Evolutionary conservation across 2,888 invertebrate genomes (phyloP).

Genomic region (Girardia tigrina): DNA sequence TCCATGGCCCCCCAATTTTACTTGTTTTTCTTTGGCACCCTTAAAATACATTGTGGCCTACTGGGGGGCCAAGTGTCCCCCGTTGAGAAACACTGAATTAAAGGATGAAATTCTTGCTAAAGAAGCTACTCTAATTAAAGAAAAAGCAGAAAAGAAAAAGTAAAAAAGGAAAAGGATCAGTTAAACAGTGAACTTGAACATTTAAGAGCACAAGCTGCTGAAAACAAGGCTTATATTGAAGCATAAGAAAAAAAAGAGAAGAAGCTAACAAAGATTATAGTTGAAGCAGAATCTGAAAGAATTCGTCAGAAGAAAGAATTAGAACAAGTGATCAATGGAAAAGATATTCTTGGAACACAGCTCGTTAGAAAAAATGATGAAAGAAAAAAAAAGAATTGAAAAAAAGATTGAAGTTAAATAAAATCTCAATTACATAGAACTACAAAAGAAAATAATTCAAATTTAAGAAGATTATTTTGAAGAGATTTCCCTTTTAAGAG

Average conservation of each 20-base stretch:
- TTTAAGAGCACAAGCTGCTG: slow-evolving; percentile 55
- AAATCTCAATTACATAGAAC: too few relatives aligned
- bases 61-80: too few relatives aligned
- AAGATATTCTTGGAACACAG: slow-evolving; percentile 69
- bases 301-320: slow-evolving; percentile 61
- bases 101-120: slow-evolving; percentile 67
- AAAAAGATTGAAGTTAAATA: too few relatives aligned
- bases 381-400: too few relatives aligned
- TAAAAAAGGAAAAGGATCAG: slow-evolving; percentile 60
- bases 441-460: too few relatives aligned
- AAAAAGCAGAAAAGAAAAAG: slow-evolving; percentile 57
- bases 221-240: slow-evolving; percentile 58
- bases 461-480: too few relatives aligned
- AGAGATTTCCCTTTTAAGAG: too few relatives aligned
- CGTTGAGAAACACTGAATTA: too few relatives aligned
- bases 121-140: slow-evolving; percentile 60
- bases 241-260: slow-evolving; percentile 59
- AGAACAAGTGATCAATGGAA: slow-evolving; percentile 54
- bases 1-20: too few relatives aligned
- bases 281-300: slow-evolving; percentile 61
- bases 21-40: too few relatives aligned
- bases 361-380: slow-evolving; percentile 71
- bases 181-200: slow-evolving; percentile 57
- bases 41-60: too few relatives aligned
- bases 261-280: slow-evolving; percentile 59